phyloP scores from a whole-genome alignment of 1,140 invertebrate species.

The Scaptomyza graminum region DNA sequence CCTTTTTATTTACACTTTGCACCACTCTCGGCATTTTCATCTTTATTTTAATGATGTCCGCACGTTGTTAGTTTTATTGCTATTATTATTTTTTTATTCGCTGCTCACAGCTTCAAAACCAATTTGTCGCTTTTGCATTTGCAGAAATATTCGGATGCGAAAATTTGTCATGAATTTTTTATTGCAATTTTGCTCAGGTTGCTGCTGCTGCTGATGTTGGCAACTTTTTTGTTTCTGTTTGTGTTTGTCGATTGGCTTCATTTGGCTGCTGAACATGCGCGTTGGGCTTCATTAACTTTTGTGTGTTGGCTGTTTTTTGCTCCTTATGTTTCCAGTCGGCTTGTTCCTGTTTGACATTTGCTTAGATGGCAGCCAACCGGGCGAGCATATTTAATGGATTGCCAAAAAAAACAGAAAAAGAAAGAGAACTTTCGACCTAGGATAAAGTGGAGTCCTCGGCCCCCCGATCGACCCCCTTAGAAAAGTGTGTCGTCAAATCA shows the following conservation, averaged over 20 bases:
- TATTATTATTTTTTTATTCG: no score
- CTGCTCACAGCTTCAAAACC: no score
- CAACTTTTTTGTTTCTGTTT: no score
- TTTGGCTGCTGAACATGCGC: constrained; percentile 67
- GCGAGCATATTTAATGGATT: constrained; percentile 66
- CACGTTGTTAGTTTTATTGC: not conserved
- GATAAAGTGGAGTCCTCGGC: not conserved
- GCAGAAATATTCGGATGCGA: not conserved
- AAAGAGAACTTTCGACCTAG: constrained; percentile 16
- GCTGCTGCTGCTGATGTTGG: no score
- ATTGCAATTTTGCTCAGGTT: not conserved
- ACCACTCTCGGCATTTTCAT: not conserved
- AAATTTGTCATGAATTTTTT: not conserved
- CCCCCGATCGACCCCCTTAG: no score
- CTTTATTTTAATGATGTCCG: constrained; percentile 17
- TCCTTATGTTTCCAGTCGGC: constrained; percentile 9
- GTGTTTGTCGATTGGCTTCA: constrained; percentile 58
- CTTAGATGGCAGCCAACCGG: constrained; percentile 20
- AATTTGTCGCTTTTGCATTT: constrained; percentile 16
- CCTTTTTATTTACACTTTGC: not conserved
- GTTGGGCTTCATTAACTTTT: constrained; percentile 71
- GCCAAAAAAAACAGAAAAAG: constrained; percentile 44
- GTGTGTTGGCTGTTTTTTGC: no score
- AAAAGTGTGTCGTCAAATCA: constrained; percentile 26
- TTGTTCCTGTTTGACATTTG: constrained; percentile 22